phyloP scores from a whole-genome alignment of 2,888 invertebrate species.

The Panzeria rudis region DNA sequence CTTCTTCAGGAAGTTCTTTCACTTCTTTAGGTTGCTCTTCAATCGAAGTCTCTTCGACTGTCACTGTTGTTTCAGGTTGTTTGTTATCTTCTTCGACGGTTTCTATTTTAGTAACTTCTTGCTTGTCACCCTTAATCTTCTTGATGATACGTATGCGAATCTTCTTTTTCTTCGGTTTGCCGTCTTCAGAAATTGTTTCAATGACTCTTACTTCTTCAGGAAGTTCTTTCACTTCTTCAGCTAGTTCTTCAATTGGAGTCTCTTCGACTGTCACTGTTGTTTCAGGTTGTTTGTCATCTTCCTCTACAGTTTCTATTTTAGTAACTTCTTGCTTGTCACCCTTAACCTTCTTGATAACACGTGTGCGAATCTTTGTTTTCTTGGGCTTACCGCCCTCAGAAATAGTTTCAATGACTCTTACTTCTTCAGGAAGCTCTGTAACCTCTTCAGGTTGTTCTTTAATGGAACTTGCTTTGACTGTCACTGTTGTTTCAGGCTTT shows the following conservation, averaged over 20 bases:
- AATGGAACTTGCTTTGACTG: not conserved
- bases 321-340: constrained; percentile 19
- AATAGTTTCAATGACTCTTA: not conserved
- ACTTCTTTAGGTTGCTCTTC: constrained; percentile 4
- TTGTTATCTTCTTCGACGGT: constrained; percentile 9
- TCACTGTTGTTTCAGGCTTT: too few species aligned
- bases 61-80: not conserved
- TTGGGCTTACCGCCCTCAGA: constrained; percentile 2
- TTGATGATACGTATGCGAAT: constrained; percentile 20
- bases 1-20: not conserved
- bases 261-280: constrained; percentile 12
- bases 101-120: constrained; percentile 11
- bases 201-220: constrained; percentile 14
- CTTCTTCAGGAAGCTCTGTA: not conserved
- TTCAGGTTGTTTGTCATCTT: constrained; percentile 14
- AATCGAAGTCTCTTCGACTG: not conserved
- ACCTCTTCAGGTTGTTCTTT: constrained; percentile 1
- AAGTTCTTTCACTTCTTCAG: not conserved
- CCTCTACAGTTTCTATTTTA: constrained; percentile 6
- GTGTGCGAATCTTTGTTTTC: constrained; percentile 15
- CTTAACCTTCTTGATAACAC: constrained; percentile 5
- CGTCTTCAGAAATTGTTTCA: constrained; percentile 3
- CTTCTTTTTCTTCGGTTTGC: constrained; percentile 5
- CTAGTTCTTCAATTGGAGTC: not conserved
- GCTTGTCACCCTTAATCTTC: not conserved